Evolutionary conservation across 2,888 invertebrate genomes (phyloP).

Genomic region (Matsumyia berberina): DNA sequence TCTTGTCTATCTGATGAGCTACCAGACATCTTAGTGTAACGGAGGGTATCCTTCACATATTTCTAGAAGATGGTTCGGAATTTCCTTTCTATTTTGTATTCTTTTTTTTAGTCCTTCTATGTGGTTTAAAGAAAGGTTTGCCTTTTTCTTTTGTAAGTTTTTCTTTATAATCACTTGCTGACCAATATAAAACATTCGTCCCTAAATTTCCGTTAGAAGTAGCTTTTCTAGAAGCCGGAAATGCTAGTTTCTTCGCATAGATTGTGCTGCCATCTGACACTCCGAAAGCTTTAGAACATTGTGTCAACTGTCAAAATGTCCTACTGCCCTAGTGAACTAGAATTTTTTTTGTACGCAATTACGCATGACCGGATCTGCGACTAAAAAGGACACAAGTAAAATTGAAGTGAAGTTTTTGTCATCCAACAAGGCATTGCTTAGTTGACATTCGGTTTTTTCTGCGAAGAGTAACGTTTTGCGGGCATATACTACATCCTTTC

Average conservation of each 20-base stretch:
- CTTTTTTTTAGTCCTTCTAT: too few relatives aligned
- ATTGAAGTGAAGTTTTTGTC: conserved; percentile 47
- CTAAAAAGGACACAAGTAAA: conserved; percentile 23
- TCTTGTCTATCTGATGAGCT: too few relatives aligned
- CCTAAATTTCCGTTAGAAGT: too few relatives aligned
- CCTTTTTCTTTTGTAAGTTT: too few relatives aligned
- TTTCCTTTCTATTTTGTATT: too few relatives aligned
- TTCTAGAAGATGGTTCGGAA: too few relatives aligned
- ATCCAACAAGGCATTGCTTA: conserved; percentile 43
- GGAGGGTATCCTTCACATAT: too few relatives aligned
- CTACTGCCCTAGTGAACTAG: conserved; percentile 22
- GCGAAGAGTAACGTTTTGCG: conserved; percentile 27
- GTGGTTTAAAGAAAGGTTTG: too few relatives aligned
- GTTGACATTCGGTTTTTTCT: conserved; percentile 61
- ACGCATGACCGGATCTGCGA: conserved; percentile 54
- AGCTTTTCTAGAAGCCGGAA: not conserved
- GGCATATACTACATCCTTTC: not conserved
- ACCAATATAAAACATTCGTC: too few relatives aligned
- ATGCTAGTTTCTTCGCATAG: not conserved
- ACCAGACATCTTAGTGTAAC: too few relatives aligned
- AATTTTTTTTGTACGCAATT: conserved; percentile 46
- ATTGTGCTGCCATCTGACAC: conserved; percentile 19
- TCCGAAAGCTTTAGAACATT: conserved; percentile 25
- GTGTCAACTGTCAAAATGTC: conserved; percentile 60
- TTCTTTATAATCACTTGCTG: too few relatives aligned